These are phyloP conservation scores for Neosilurus mollespiculum DNA, from an alignment of 2,797 vertebrate species.

Conservation along the genomic window DNA sequence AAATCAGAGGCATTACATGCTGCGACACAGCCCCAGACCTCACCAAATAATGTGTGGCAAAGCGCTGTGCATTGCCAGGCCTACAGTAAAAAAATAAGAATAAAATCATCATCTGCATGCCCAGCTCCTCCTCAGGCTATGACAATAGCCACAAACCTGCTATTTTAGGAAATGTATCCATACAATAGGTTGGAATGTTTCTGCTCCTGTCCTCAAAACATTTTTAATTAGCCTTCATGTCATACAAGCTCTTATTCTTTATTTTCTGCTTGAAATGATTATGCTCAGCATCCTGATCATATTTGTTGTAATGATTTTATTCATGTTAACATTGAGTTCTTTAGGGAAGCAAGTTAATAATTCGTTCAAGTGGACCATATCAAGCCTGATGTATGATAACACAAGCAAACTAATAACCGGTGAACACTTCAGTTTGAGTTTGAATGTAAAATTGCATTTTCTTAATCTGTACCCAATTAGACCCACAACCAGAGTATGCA, in stretches of 20 bases:
- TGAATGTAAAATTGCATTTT: conserved; percentile 42
- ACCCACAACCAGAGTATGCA: conserved; percentile 55
- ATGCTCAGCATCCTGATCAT: conserved; percentile 39
- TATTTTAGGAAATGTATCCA: conserved; percentile 53
- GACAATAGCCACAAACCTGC: conserved; percentile 47
- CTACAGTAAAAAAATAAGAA: conserved; percentile 7
- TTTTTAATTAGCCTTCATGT: conserved; percentile 46
- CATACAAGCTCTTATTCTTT: conserved; percentile 27
- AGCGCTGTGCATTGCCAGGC: conserved; percentile 53
- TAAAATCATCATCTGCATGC: conserved; percentile 50
- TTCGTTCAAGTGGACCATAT: conserved; percentile 20
- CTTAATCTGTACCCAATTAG: conserved; percentile 56
- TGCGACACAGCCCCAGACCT: conserved; percentile 64
- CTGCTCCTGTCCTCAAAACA: conserved; percentile 46
- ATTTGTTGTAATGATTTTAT: conserved; percentile 44
- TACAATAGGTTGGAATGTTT: conserved; percentile 55
- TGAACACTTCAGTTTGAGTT: conserved; percentile 29
- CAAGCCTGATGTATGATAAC: conserved; percentile 20
- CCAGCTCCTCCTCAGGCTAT: conserved; percentile 43
- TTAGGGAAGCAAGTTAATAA: conserved; percentile 31
- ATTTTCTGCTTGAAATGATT: conserved; percentile 40
- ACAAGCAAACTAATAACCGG: conserved; percentile 39
- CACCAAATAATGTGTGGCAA: conserved; percentile 66
- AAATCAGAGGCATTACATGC: conserved; percentile 76
- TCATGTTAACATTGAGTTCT: conserved; percentile 53